Evolutionary conservation across 1,140 invertebrate species (phyloP), one percentile per base, ranked within the genome.

Genomic region (Sycophaga agraensis): DNA sequence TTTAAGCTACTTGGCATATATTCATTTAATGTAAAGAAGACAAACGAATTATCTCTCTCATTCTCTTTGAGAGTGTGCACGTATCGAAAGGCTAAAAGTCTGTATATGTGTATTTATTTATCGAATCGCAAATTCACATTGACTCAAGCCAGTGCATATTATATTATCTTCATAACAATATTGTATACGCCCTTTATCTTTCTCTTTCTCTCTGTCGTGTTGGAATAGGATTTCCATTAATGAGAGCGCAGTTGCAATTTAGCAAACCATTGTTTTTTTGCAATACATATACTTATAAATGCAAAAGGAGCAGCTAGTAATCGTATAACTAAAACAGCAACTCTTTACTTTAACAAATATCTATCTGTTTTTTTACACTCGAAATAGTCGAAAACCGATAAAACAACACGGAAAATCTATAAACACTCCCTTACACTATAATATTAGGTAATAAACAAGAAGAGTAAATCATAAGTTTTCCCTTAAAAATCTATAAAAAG

Each of bases 1-100:
- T 26, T 48, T 39, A 48, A 56, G 21, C 45, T 58, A 37, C 31
- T 58, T 58, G 55, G 34, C 31, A 58, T 58, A 19, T 58, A 48
- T 58, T 58, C 1, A 24, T 48, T 58, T 24, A 26, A 39, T 58
- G 46, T 24, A 48, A 58, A 48, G 43, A 58, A 58, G 43, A 48
- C 55, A 48, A 37, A 57, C n/a, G 21, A 24, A 58, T 48, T 39
- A 9, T 46, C 2, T 17, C 12, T 50, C 17, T 21, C 4, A 11
- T 7, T 17, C n/a, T 49, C 7, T 49, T n/a, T 31, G 24, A 17
- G 1, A 7, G 5, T 31, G 8, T 11, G 8, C 26, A 17, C 2
- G 8, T 49, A 21, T 22, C 31, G n/a, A 57, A 46, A 37, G 31
- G 12, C 31, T 21, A 46, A 34, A 35, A 28, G 39, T 43, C 40